Evolutionary conservation across 2,888 invertebrate species (phyloP), one percentile per base, ranked within the genome.

Genomic region (Perdita meconis): DNA sequence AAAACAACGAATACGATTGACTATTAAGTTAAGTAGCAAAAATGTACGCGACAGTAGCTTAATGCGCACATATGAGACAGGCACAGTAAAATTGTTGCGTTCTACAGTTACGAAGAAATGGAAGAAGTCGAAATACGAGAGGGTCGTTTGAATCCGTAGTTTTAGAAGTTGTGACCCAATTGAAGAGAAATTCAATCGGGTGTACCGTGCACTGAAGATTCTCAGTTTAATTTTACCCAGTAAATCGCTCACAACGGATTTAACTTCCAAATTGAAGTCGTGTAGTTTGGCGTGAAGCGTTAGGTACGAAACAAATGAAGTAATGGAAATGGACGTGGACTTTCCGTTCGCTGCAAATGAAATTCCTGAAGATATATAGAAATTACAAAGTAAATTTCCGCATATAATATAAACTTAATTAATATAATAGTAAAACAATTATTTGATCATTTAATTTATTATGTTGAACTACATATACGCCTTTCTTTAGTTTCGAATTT

Each of bases 191-290:
- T 68, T 73, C 55, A 60, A 40, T 69, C 55, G 19, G 36, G 24
- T 44, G n/a, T 57, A 10, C 13, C 42, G 42, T 3, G 12, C 22
- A 10, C n/a, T 13, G 19, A 19, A 51, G 10, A 10, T 51, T 57
- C 42, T 26, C 38, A 40, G 47, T 22, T 73, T 69, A 40, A 66
- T 66, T 66, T 24, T 24, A 36, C n/a, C 53, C 38, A 36, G 44
- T 47, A 30, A 56, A 40, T 56, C 56, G 36, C 51, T 57, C 26
- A 19, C 42, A 19, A 40, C 19, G 56, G 16, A 38, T 22, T 10
- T 0, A 47, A 30, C n/a, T 24, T 2, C 8, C 13, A 56, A 57
- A 51, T 56, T 50, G 22, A 50, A 56, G 47, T 63, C 36, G 19
- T 12, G 1, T 38, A 55, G 26, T 44, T 38, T 16, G 24, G 13